These are phyloP conservation scores for Probosciger aterrimus DNA, from an alignment of 2,113 vertebrate genomes.

Conservation along the genomic window DNA sequence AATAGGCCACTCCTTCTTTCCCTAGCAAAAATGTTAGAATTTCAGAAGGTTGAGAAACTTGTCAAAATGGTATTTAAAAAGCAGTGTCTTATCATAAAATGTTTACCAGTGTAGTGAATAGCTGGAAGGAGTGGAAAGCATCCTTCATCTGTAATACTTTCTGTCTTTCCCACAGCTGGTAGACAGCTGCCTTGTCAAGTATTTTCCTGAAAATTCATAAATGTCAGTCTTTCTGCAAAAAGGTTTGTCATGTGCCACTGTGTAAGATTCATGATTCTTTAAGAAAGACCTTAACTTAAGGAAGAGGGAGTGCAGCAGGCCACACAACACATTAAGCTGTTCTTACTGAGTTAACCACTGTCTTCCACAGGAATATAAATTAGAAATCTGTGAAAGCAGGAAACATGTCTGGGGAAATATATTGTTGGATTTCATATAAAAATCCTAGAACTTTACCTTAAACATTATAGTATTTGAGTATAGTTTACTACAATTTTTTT, in stretches of 20 bases:
- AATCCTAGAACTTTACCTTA: background rate
- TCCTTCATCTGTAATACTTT: background rate
- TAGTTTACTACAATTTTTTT: background rate
- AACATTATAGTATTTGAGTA: background rate
- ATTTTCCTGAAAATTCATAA: background rate
- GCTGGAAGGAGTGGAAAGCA: background rate
- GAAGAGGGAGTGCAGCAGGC: background rate
- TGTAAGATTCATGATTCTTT: background rate
- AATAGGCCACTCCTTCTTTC: background rate
- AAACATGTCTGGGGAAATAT: background rate
- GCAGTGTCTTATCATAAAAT: background rate
- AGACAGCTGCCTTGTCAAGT: background rate
- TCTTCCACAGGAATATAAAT: background rate
- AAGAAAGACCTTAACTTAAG: background rate
- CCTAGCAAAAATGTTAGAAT: background rate
- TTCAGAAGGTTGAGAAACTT: background rate
- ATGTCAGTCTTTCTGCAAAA: background rate
- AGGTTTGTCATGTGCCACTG: background rate
- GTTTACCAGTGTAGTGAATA: background rate
- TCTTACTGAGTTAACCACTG: background rate
- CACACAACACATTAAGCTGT: background rate
- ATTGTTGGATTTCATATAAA: background rate
- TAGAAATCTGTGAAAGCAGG: background rate
- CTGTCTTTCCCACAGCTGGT: background rate
- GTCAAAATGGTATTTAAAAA: background rate